A percentile compares a stretch with the other conserved stretches of the same genome.
Conservation (phyloP, 1,140 invertebrate species). For the Wiebesia pumilae region DNA sequence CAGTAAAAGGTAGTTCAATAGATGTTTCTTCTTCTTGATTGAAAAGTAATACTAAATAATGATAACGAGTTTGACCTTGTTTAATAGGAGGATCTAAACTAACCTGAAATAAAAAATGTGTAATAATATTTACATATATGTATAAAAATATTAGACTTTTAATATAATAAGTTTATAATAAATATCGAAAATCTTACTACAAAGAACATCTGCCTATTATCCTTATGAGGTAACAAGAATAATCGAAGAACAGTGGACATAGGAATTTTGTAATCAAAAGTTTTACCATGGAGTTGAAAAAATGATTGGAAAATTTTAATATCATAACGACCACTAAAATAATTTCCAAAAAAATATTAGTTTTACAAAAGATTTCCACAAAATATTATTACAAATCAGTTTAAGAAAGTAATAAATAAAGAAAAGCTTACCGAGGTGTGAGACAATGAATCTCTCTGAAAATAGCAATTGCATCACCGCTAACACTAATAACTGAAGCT, state of each 20-base stretch:
- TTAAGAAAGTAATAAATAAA: constrained; percentile 24
- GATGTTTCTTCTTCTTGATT: constrained; percentile 95
- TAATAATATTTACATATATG: constrained; percentile 26
- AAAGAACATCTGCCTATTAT: constrained; percentile 98
- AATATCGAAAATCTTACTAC: constrained; percentile 80
- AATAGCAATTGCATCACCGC: constrained; percentile 97
- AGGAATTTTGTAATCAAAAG: constrained; percentile 99
- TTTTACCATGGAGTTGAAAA: constrained; percentile 99
- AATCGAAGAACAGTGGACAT: constrained; percentile 95
- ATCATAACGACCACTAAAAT: constrained; percentile 96
- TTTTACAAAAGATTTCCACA: constrained; percentile 51
- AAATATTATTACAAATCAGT: constrained; percentile 1
- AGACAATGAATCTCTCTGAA: constrained; percentile 98
- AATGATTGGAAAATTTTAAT: constrained; percentile 99
- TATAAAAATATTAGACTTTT: constrained; percentile 33
- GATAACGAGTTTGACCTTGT: constrained; percentile 98
- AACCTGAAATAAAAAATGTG: constrained; percentile 73
- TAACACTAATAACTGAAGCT: constrained; percentile 97
- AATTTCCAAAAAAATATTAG: constrained; percentile 51
- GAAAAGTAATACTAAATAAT: constrained; percentile 96
- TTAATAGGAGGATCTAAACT: constrained; percentile 99
- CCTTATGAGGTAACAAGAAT: constrained; percentile 97
- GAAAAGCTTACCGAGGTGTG: constrained; percentile 88
- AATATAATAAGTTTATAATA: constrained; percentile 26
- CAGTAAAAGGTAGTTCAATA: constrained; percentile 93